phyloP scores from a whole-genome alignment of 2,797 vertebrate genomes.

The Poliocrania exsul region DNA sequence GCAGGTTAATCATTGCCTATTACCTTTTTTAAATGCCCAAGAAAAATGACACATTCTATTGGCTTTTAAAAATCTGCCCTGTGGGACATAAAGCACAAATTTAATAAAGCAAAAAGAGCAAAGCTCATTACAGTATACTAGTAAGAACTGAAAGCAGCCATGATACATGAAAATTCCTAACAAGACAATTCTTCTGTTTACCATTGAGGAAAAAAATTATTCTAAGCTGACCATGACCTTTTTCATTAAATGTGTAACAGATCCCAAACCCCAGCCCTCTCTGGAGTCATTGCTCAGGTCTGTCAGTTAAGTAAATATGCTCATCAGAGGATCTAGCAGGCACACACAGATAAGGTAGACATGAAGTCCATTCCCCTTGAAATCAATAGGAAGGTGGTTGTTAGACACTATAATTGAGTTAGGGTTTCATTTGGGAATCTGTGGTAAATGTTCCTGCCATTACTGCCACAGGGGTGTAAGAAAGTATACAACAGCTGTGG shows the following conservation, averaged over 20 bases:
- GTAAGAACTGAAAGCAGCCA: neutral
- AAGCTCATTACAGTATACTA: neutral
- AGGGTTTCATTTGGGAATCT: neutral
- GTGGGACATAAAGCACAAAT: neutral
- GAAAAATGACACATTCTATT: neutral
- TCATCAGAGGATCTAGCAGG: neutral
- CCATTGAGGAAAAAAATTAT: neutral
- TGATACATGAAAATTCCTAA: neutral
- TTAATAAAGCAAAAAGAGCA: neutral
- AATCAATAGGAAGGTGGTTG: neutral
- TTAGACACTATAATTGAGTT: neutral
- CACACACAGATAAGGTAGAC: neutral
- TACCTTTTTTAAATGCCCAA: neutral
- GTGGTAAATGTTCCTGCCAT: neutral
- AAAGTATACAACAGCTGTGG: rapidly evolving
- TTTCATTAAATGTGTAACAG: neutral
- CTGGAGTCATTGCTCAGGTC: neutral
- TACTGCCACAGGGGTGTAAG: neutral
- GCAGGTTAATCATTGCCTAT: neutral
- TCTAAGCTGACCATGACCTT: neutral
- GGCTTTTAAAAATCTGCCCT: neutral
- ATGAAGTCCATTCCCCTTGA: neutral
- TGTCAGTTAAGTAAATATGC: constrained; percentile 30
- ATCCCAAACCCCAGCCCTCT: neutral
- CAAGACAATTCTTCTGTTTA: neutral